A percentile compares a stretch with the other conserved stretches of the same genome.
phyloP scores from a whole-genome alignment of 1,140 invertebrate species.

The Cyphomyrmex costatus region DNA sequence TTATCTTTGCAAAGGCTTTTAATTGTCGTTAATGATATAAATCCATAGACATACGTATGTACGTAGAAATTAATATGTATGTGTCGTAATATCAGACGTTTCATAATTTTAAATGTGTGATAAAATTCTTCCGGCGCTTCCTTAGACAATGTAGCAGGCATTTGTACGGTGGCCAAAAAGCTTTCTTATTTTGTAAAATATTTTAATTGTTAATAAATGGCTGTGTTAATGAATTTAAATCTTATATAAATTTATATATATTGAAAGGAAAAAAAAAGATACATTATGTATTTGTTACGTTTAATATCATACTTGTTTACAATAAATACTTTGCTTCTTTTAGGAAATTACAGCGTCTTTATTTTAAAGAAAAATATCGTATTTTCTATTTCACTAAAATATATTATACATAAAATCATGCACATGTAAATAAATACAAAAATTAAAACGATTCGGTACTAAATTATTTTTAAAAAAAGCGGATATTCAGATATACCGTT shows the following conservation, averaged over 20 bases:
- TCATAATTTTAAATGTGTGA: neutral
- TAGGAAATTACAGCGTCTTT: neutral
- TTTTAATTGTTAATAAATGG: constrained; percentile 39
- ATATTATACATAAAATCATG: neutral
- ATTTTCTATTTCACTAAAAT: neutral
- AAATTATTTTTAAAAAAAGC: neutral
- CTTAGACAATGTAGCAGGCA: neutral
- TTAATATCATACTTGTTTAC: neutral
- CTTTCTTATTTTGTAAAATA: constrained; percentile 32
- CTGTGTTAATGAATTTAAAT: constrained; percentile 9
- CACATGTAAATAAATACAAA: neutral
- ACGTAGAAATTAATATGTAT: constrained; percentile 15
- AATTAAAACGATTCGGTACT: neutral
- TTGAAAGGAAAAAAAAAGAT: constrained; percentile 7
- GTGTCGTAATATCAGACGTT: constrained; percentile 1
- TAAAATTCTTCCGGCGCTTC: constrained; percentile 18
- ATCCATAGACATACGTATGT: neutral
- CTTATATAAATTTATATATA: neutral
- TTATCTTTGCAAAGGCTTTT: constrained; percentile 16
- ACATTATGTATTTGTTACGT: neutral
- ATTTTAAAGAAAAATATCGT: neutral
- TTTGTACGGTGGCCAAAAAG: neutral
- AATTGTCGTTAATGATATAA: constrained; percentile 5
- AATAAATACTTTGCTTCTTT: constrained; percentile 3
- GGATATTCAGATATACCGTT: constrained; percentile 20